Base-by-base conservation (phyloP, 1,140 invertebrate genomes). In the Caenorhabditis latens region DNA sequence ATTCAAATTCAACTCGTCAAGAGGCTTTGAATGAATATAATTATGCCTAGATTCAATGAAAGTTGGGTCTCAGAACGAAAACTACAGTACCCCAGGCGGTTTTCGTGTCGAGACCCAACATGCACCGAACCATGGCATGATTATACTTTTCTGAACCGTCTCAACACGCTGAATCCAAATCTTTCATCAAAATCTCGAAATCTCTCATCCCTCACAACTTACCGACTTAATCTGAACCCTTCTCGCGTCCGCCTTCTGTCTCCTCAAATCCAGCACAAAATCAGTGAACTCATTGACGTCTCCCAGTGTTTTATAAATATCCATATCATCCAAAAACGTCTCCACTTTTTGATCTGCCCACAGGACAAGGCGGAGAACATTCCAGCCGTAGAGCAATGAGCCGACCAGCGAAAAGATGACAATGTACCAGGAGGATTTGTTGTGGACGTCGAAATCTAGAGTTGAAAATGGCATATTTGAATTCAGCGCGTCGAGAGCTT, bases 301-400 rank as follows among this genome's bases (percentile, higher is more conserved):
- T 11, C 46, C 71, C 46, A 79, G 21, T 0, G 19, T 79, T n/a
- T 79, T n/a, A 53, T 79, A 79, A 79, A 79, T 79, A 2, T 21
- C 46, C 71, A 79, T 79, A 79, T 79, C 71, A 79, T 79, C 71
- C 46, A 79, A 53, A 50, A 79, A 79, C 24, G 4, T 11, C 24
- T 79, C 71, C 46, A 79, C 14, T n/a, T 79, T 79, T 11, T 50
- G 71, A 24, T 79, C 71, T 14, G n/a, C 14, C 71, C 71, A 79
- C 6, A 50, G 46, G 0, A 79, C 71, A n/a, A 79, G 50, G 11
- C 71, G 71, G 11, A 79, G 71, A n/a, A 79, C 46, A 53, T 79
- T 79, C 71, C 71, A 79, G 2, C 43, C 43, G n/a, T 79, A 79
- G 9, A 79, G 9, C 0, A 79, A 4, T 14, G 46, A 16, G 0